These are phyloP conservation scores for Uria lomvia DNA, from an alignment of 2,113 vertebrate genomes.

Conservation along the genomic window DNA sequence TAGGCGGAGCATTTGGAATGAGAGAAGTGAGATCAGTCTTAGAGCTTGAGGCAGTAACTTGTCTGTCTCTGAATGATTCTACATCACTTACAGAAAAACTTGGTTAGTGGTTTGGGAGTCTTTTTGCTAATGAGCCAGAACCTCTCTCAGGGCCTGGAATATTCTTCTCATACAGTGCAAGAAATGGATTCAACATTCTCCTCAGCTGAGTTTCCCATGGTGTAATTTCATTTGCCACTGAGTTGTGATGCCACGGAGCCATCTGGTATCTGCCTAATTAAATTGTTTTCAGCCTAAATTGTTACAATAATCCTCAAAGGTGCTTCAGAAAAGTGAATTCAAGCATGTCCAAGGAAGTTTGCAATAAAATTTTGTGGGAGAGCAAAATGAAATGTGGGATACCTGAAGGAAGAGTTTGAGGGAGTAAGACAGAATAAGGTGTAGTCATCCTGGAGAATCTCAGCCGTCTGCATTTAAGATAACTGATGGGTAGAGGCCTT, in stretches of 20 bases:
- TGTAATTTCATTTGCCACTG: conserved; percentile 19
- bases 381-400: not conserved
- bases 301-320: not conserved
- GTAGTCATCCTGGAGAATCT: not conserved
- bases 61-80: not conserved
- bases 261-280: conserved; percentile 30
- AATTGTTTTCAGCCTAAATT: conserved; percentile 4
- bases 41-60: not conserved
- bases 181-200: not conserved
- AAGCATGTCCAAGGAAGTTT: not conserved
- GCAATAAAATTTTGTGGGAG: not conserved
- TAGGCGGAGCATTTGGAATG: not conserved
- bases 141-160: not conserved
- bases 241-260: not conserved
- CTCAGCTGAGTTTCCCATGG: not conserved
- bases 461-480: not conserved
- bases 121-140: conserved; percentile 15
- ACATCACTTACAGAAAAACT: not conserved
- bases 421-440: not conserved
- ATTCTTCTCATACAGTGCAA: not conserved
- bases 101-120: conserved; percentile 17
- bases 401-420: not conserved
- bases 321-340: not conserved
- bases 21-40: not conserved
- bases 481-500: not conserved